Percentiles rank a stretch among this genome's conserved stretches.
These are phyloP conservation scores for Rhinoptilus africanus DNA, from an alignment of 2,113 vertebrate species.

Conservation along the genomic window DNA sequence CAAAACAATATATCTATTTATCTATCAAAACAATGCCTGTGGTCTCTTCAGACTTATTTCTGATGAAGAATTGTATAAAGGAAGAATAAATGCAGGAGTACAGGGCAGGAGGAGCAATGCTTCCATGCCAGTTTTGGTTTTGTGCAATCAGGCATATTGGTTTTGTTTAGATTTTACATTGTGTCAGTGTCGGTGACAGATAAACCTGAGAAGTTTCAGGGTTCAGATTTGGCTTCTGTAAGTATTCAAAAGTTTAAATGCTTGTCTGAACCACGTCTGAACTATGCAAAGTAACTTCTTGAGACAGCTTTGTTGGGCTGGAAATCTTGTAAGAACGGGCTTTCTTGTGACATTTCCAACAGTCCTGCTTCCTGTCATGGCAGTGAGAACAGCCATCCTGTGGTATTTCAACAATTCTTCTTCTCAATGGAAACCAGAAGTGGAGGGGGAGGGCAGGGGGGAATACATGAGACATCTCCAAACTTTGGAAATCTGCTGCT, in stretches of 20 bases:
- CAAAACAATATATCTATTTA: too few species aligned
- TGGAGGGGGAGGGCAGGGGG: background rate
- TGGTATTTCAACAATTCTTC: slow-evolving; percentile 46
- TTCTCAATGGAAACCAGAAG: slow-evolving; percentile 53
- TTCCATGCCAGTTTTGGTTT: background rate
- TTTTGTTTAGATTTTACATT: background rate
- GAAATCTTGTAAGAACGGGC: slow-evolving; percentile 19
- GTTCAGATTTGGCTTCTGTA: background rate
- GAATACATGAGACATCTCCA: background rate
- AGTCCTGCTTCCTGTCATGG: slow-evolving; percentile 60
- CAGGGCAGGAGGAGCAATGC: background rate
- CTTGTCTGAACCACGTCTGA: slow-evolving; percentile 18
- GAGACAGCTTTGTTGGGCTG: background rate
- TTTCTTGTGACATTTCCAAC: slow-evolving; percentile 28
- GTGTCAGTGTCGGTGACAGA: background rate
- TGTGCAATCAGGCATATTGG: too few species aligned
- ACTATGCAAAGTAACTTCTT: background rate
- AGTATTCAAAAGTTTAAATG: background rate
- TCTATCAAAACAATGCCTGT: background rate
- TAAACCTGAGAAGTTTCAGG: slow-evolving; percentile 4
- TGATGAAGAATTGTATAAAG: background rate
- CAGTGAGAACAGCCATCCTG: slow-evolving; percentile 16
- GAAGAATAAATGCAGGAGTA: background rate
- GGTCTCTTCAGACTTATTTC: background rate
- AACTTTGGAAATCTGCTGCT: background rate